Conservation (phyloP, 2,888 invertebrate genomes). For the Caenorhabditis doughertyi region DNA sequence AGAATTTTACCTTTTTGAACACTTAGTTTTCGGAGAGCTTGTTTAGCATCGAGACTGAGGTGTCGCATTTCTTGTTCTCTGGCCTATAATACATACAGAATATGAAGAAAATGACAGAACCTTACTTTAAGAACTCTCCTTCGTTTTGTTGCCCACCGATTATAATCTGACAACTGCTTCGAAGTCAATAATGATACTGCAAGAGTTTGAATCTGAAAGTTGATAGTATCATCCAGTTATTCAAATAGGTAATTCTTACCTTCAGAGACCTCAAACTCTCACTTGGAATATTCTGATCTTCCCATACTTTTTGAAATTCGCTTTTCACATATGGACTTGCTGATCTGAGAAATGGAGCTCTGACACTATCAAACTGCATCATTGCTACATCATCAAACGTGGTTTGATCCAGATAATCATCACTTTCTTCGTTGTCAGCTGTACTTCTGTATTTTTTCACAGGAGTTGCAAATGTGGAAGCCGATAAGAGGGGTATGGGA, state of each 20-base stretch:
- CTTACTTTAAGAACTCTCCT: constrained; percentile 70
- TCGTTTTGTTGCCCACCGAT: constrained; percentile 78
- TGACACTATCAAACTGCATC: constrained; percentile 72
- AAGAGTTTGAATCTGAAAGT: constrained; percentile 77
- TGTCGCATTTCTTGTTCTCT: constrained; percentile 72
- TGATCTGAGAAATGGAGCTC: constrained; percentile 76
- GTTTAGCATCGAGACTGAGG: constrained; percentile 67
- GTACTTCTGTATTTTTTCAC: constrained; percentile 15
- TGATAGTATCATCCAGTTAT: no score
- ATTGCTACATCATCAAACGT: constrained; percentile 72
- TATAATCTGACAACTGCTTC: constrained; percentile 76
- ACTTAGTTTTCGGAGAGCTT: constrained; percentile 69
- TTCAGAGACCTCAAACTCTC: constrained; percentile 76
- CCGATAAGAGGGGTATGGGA: constrained; percentile 56
- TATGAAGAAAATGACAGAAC: background rate
- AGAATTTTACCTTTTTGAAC: constrained; percentile 46
- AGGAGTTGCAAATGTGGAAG: constrained; percentile 11
- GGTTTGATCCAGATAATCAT: constrained; percentile 67
- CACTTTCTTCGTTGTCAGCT: constrained; percentile 3
- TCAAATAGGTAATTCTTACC: no score
- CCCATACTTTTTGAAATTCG: constrained; percentile 77
- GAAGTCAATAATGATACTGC: constrained; percentile 79
- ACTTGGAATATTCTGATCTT: constrained; percentile 79
- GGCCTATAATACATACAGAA: constrained; percentile 55
- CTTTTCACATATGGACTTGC: constrained; percentile 71